Conservation (phyloP, 2,888 invertebrate genomes). For the Agonopterix alstromeriana region DNA sequence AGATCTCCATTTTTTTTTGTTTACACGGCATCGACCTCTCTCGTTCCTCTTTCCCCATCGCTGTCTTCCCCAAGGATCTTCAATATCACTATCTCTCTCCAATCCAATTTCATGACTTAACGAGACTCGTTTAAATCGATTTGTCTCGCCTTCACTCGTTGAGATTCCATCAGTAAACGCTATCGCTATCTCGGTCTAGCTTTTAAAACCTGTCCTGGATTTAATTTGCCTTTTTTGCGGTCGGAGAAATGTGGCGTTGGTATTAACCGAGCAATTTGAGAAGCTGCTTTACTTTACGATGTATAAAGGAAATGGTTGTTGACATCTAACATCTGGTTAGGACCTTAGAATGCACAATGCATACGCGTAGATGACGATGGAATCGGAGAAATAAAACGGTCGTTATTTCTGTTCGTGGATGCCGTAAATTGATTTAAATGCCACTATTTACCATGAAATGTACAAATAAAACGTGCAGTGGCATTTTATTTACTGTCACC, state of each 20-base stretch:
- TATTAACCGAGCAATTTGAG: conserved; percentile 17
- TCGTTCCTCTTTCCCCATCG: conserved; percentile 26
- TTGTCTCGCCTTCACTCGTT: conserved; percentile 58
- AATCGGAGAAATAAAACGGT: too few species aligned
- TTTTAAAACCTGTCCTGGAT: conserved; percentile 53
- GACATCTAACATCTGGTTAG: neutral
- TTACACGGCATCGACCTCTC: conserved; percentile 61
- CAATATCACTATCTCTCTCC: conserved; percentile 38
- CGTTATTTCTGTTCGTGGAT: too few species aligned
- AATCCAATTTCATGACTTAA: conserved; percentile 48
- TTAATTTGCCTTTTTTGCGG: conserved; percentile 52
- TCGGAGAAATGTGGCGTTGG: conserved; percentile 27
- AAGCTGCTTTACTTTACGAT: conserved; percentile 3
- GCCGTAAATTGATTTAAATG: too few species aligned
- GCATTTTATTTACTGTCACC: too few species aligned
- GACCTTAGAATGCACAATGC: conserved; percentile 2
- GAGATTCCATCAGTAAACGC: conserved; percentile 30
- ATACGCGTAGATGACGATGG: neutral
- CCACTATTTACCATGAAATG: too few species aligned
- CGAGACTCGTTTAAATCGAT: conserved; percentile 48
- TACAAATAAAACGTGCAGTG: too few species aligned
- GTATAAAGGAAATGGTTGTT: conserved; percentile 1
- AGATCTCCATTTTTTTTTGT: conserved; percentile 38
- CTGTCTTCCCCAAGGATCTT: conserved; percentile 34
- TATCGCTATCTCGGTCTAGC: conserved; percentile 39